Evolutionary conservation across 2,888 invertebrate genomes (phyloP), one percentile per base, ranked within the genome.

Genomic region (Hypsopygia costalis): DNA sequence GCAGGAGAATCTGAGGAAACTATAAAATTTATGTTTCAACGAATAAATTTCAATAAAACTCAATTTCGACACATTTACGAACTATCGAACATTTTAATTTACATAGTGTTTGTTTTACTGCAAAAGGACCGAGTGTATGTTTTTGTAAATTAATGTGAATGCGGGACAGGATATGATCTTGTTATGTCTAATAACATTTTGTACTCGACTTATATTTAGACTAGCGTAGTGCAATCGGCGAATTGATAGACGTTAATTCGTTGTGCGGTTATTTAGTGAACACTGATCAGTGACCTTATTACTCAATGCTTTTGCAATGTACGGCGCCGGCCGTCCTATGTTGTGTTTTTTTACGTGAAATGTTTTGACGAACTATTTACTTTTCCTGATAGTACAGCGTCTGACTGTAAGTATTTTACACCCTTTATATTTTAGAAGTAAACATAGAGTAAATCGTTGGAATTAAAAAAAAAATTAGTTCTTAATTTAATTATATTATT

Each of bases 1-100:
- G 3, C 2, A 16, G 4, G 16, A 3, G 16, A 40, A 44, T 42
- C 53, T 49, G 50, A 54, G 55, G 61, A 57, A 58, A 64, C 27
- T 57, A 64, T 58, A 3, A 58, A 60, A 62, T 70, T 62, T 56
- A 65, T 69, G 63, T 61, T 58, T 62, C 62, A 55, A 58, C 60
- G 63, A 64, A 55, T 61, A 53, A 48, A 57, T 58, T 64, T 49
- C 54, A 51, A 49, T 60, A 45, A 55, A 52, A 36, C 50, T 50
- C 50, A 49, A 44, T 51, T 45, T 45, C 40, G 49, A 49, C 34
- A 46, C 34, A 35, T 41, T 45, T 42, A 31, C 34, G 43, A 32
- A 45, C 37, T 38, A 49, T 47, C 41, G 33, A 31, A 39, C 33
- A 20, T 34, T 28, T 33, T 10, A 20, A 38, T 44, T 33, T 38